Percentiles rank a stretch among this genome's conserved stretches.
Conservation (phyloP, 2,888 invertebrate species). For the Leptogaster cylindrica region DNA sequence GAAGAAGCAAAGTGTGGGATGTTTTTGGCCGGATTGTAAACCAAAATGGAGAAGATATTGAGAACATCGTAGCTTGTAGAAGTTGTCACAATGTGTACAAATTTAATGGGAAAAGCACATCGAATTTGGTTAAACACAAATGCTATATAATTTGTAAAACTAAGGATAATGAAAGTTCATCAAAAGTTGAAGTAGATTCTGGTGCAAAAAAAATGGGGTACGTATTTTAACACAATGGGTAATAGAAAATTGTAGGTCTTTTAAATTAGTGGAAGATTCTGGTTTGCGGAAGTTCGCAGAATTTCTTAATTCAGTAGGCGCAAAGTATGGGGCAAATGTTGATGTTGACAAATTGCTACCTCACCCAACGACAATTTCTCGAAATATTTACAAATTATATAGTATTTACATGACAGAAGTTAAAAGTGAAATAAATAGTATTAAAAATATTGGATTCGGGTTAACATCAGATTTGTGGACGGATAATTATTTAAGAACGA, state of each 20-base stretch:
- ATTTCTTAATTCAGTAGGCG: slow-evolving; percentile 45
- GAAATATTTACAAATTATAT: slow-evolving; percentile 43
- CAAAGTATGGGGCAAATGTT: slow-evolving; percentile 45
- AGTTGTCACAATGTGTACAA: slow-evolving; percentile 37
- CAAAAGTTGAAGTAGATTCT: slow-evolving; percentile 34
- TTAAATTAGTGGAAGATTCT: slow-evolving; percentile 44
- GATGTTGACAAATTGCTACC: slow-evolving; percentile 46
- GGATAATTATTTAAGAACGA: slow-evolving; percentile 43
- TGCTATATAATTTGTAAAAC: slow-evolving; percentile 41
- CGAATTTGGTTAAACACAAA: slow-evolving; percentile 43
- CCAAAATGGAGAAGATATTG: slow-evolving; percentile 24
- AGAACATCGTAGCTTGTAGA: slow-evolving; percentile 33
- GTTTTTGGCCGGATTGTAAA: slow-evolving; percentile 37
- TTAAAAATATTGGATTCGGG: slow-evolving; percentile 46
- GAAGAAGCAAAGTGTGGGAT: slow-evolving; percentile 38
- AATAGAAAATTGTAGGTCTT: slow-evolving; percentile 43
- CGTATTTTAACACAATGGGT: slow-evolving; percentile 44
- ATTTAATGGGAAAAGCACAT: slow-evolving; percentile 24
- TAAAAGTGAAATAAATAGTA: slow-evolving; percentile 41
- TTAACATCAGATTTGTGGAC: slow-evolving; percentile 47
- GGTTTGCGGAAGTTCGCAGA: slow-evolving; percentile 44
- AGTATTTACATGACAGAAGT: slow-evolving; percentile 42
- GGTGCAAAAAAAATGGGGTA: slow-evolving; percentile 43
- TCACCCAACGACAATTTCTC: slow-evolving; percentile 45
- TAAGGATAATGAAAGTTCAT: not conserved